These are phyloP conservation scores for Plestiodon gilberti DNA, from an alignment of 2,113 vertebrate genomes.

Conservation along the genomic window DNA sequence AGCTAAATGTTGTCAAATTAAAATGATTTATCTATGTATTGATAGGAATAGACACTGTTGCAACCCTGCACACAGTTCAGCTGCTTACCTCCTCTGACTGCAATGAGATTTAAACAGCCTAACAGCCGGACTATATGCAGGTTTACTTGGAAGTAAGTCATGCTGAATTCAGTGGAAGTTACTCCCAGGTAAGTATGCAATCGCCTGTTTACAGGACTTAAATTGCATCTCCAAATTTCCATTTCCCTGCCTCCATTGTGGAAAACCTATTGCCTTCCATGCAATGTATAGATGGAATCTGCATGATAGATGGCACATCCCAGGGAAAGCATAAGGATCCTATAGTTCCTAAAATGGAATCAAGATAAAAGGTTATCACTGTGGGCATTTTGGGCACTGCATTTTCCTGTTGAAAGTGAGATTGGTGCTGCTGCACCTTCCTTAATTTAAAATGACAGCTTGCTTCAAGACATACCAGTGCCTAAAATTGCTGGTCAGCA, in stretches of 20 bases:
- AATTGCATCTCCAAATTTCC: neutral
- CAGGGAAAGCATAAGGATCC: neutral
- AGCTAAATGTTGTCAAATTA: no score
- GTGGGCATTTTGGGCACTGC: neutral
- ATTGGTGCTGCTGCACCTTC: neutral
- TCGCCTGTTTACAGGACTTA: neutral
- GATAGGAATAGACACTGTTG: no score
- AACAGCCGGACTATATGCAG: neutral
- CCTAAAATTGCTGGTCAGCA: conserved; percentile 40
- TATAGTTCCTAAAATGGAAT: neutral
- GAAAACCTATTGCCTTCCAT: neutral
- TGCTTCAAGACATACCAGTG: conserved; percentile 7
- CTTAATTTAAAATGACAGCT: conserved; percentile 27
- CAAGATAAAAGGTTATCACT: neutral
- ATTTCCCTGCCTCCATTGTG: neutral
- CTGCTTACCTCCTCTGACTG: no score
- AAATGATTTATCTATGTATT: no score
- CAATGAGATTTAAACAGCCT: neutral
- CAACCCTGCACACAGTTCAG: no score
- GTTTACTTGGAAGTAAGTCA: no score
- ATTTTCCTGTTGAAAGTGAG: neutral
- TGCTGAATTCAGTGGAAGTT: neutral
- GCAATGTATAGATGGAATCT: neutral
- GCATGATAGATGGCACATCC: neutral
- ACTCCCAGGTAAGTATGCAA: neutral